A percentile compares a stretch with the other conserved stretches of the same genome.
Evolutionary conservation across 2,113 vertebrate genomes (phyloP).

Genomic region (Xenopus laevis): DNA sequence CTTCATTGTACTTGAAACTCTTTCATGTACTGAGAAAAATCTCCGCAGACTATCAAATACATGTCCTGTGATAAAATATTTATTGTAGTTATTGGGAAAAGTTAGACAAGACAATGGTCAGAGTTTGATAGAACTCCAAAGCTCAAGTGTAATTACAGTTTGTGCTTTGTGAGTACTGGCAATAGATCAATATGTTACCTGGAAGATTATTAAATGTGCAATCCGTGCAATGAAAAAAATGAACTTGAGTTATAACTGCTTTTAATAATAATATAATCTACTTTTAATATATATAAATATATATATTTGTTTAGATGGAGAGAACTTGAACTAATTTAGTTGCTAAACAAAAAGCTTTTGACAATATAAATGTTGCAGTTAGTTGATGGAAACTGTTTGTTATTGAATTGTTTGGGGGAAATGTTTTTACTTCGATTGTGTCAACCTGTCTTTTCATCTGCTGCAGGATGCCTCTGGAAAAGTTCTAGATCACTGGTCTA

Average conservation of each 20-base stretch:
- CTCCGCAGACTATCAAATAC: constrained; percentile 88
- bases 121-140: constrained; percentile 85
- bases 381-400: too few species aligned
- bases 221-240: too few species aligned
- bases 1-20: constrained; percentile 84
- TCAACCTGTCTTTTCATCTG: constrained; percentile 26
- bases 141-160: constrained; percentile 85
- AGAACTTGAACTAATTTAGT: too few species aligned
- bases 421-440: constrained; percentile 14
- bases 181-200: constrained; percentile 71
- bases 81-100: constrained; percentile 86
- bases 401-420: too few species aligned
- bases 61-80: constrained; percentile 98
- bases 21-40: constrained; percentile 81
- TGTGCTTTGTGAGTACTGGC: constrained; percentile 63
- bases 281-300: too few species aligned
- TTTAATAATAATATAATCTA: too few species aligned
- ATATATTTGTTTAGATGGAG: too few species aligned
- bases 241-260: too few species aligned
- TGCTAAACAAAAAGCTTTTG: too few species aligned
- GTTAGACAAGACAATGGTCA: constrained; percentile 75
- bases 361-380: too few species aligned
- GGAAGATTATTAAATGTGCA: constrained; percentile 64
- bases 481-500: constrained; percentile 93
- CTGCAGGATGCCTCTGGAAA: constrained; percentile 89